Evolutionary conservation across 2,113 vertebrate genomes (phyloP).

Genomic region (Perca flavescens): DNA sequence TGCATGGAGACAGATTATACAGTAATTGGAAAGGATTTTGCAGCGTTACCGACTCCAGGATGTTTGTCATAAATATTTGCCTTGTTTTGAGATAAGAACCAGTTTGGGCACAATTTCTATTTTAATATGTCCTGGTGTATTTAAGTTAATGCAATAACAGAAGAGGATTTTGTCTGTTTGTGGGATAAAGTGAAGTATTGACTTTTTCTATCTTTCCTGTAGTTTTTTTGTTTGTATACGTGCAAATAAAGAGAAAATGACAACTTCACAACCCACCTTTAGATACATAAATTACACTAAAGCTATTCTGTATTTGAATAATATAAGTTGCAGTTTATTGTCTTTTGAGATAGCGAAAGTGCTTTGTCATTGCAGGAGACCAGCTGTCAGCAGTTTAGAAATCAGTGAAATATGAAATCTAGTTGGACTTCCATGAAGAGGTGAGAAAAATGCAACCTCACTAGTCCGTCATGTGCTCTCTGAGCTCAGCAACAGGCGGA

Average conservation of each 20-base stretch:
- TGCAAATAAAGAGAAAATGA: neutral
- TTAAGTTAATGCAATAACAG: neutral
- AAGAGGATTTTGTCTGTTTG: neutral
- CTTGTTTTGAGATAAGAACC: too few relatives aligned
- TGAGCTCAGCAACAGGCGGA: constrained; percentile 45
- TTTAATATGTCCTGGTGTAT: too few relatives aligned
- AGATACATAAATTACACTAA: neutral
- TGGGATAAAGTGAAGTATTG: too few relatives aligned
- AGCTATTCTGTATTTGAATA: neutral
- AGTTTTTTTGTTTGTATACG: neutral
- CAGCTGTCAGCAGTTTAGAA: neutral
- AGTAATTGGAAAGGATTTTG: neutral
- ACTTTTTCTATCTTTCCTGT: too few relatives aligned
- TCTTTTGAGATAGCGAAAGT: neutral
- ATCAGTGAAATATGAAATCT: neutral
- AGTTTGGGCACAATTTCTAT: too few relatives aligned
- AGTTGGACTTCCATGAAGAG: neutral
- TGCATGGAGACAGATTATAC: neutral
- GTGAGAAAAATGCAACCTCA: neutral
- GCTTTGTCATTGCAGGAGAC: constrained; percentile 8
- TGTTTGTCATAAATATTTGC: neutral
- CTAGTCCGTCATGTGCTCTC: neutral
- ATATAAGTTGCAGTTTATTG: neutral
- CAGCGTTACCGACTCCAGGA: neutral
- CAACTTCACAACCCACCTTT: neutral